Base-by-base conservation (phyloP, 1,140 invertebrate species). In the Lordiphosa mommai region DNA sequence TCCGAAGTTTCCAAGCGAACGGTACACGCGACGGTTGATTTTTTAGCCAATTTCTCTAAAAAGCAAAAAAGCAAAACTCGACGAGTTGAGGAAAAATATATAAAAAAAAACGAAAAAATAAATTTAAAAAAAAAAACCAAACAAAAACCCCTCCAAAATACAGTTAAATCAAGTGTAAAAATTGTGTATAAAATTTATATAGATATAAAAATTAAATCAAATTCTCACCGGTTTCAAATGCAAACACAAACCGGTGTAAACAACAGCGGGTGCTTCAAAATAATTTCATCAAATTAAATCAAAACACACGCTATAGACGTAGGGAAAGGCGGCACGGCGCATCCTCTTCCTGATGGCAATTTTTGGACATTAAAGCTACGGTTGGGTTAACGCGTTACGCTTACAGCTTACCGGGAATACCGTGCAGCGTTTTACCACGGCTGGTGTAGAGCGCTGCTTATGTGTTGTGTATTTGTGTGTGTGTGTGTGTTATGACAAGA, bases 261-360 rank as follows among this genome's bases (percentile, higher is more conserved):
- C 17, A 55, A 46, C 38, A 46, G 40, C 38, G 29, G 29, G 41
- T 38, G 29, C 38, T 44, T 37, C 37, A 66, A 79, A 67, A 84
- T 68, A 65, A 76, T 84, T 82, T 66, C 40, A 43, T 27, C 47
- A 69, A 82, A 80, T 82, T 68, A 82, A 80, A 80, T 84, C 76
- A 71, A 80, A 80, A 80, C 63, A 68, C 40, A 67, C 46, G 20
- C 7, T 7, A 33, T 30, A 20, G 27, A 8, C 33, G 30, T 40
- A 51, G 51, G 61, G 61, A 47, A 46, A 34, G 43, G 41, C 37
- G 43, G 48, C 14, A 34, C 60, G 50, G 38, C 52, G 47, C 38
- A 53, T 13, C 30, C 7, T 13, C 47, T 20, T 23, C 48, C 17
- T 49, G 30, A 27, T 17, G 32, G 50, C 40, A 38, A 53, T 49